A percentile compares a stretch with the other conserved stretches of the same genome.
Evolutionary conservation across 2,888 invertebrate species (phyloP).

Genomic region (Andrena hattorfiana): DNA sequence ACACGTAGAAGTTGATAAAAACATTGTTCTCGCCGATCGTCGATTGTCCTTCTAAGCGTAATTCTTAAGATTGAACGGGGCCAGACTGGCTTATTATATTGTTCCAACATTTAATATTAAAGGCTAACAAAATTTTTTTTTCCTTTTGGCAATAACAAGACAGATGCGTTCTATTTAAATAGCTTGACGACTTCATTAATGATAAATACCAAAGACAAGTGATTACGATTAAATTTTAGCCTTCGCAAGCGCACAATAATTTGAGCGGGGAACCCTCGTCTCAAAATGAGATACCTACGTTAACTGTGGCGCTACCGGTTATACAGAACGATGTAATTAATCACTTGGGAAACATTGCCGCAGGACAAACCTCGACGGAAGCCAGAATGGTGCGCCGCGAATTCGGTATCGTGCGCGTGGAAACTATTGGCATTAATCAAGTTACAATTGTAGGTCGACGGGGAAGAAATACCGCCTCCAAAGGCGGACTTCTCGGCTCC

Average conservation of each 20-base stretch:
- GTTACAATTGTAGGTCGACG: constrained; percentile 60
- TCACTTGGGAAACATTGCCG: constrained; percentile 67
- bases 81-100: constrained; percentile 14
- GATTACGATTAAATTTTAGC: constrained; percentile 54
- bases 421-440: neutral
- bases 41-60: constrained; percentile 18
- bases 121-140: neutral
- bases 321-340: constrained; percentile 67
- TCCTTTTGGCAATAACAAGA: neutral
- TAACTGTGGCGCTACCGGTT: constrained; percentile 72
- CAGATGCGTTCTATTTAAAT: neutral
- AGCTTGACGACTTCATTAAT: neutral
- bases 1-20: constrained; percentile 10
- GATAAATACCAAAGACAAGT: neutral
- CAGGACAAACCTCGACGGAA: constrained; percentile 54
- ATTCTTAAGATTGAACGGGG: constrained; percentile 18
- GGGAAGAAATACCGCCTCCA: constrained; percentile 91
- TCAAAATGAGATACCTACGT: constrained; percentile 66
- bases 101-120: constrained; percentile 10
- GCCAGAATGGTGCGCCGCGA: constrained; percentile 59
- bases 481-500: constrained; percentile 94
- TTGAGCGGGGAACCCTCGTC: constrained; percentile 60
- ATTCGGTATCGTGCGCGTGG: neutral
- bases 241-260: constrained; percentile 70
- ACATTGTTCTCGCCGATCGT: constrained; percentile 23